phyloP scores from a whole-genome alignment of 2,888 invertebrate genomes.

The Boloria selene region DNA sequence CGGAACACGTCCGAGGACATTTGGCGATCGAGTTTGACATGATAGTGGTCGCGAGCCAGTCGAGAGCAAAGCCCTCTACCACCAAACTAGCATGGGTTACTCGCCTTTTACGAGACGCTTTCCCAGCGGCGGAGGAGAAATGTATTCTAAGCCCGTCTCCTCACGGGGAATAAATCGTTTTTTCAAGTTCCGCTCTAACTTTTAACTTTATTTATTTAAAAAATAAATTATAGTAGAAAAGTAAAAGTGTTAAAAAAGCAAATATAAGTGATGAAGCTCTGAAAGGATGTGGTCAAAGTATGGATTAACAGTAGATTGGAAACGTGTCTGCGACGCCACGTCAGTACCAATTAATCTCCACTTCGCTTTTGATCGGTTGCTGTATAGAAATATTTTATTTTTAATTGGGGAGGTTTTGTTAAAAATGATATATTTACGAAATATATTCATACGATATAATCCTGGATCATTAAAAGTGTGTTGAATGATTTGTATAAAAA shows the following conservation, averaged over 20 bases:
- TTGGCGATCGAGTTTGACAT: no score
- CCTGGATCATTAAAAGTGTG: neutral
- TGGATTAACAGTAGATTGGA: constrained; percentile 46
- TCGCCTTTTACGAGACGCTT: no score
- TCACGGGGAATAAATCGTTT: no score
- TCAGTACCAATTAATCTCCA: constrained; percentile 41
- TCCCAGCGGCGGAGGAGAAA: no score
- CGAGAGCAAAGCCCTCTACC: no score
- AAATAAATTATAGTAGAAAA: neutral
- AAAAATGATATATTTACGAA: neutral
- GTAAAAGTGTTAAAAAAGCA: neutral
- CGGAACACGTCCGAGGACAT: no score
- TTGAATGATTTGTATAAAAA: neutral
- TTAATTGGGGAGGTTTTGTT: constrained; percentile 8
- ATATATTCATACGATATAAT: neutral
- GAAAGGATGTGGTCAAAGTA: constrained; percentile 30
- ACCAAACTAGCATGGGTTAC: no score
- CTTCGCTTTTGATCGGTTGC: constrained; percentile 26
- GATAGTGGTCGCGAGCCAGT: no score
- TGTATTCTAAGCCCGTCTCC: no score
- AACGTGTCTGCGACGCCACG: constrained; percentile 42
- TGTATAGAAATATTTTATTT: constrained; percentile 16
- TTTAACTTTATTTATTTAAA: neutral
- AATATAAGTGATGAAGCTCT: neutral
- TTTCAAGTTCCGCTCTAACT: no score